Evolutionary conservation across 2,113 vertebrate species (phyloP), one percentile per base, ranked within the genome.

Genomic region (Terrapene triunguis): DNA sequence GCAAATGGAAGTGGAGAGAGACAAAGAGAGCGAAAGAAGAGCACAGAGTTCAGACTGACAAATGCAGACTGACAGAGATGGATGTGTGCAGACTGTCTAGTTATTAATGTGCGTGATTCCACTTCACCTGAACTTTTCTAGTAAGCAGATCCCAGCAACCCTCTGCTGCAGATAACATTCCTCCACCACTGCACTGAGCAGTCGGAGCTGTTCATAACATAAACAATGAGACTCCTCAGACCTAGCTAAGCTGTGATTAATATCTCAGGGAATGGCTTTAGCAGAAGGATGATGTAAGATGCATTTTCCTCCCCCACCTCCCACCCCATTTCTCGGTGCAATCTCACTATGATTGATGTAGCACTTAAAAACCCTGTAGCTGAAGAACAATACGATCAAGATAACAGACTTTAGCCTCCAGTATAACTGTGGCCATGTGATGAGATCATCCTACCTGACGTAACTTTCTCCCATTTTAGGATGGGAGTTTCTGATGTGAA

Each of bases 251-350:
- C 24, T 62, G 17, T 85, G 38, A 89, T 21, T 48, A 42, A 88
- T 87, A 32, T 5, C 6, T 69, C n/a, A 85, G 55, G 6, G 90
- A 76, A 92, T 78, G 78, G 47, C 17, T 92, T 95, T 79, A 97
- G 88, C 92, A 96, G 94, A 96, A 89, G 4, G 6, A 84, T 78
- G 72, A 80, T 65, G 27, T 47, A 19, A 93, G 84, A 80, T 86
- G 7, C 42, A 21, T 82, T 86, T 84, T 42, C 59, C 53, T 55
- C 4, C 2, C 21, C 69, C 51, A 50, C 19, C n/a, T 59, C 10
- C 50, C 29, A 2, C 50, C 50, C 50, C 50, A 50, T 55, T 81
- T 94, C 2, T 0, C 13, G 22, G 12, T 38, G 27, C 24, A 42
- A 69, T n/a, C 50, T 85, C 55, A 16, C 11, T 35, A 11, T 81